phyloP scores from a whole-genome alignment of 1,140 invertebrate species.

The honey bee (Apis mellifera) region Amel_HAv3.1 CM009931.2:13899501-13900000 shows the following conservation, averaged over 20 bases:
- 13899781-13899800: constrained; percentile 23
- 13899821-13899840: too few relatives aligned
- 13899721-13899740: too few relatives aligned
- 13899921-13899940: constrained; percentile 2
- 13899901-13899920: constrained; percentile 29
- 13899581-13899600: too few relatives aligned
- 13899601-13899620: constrained; percentile 61
- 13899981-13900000: constrained; percentile 14
- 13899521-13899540: too few relatives aligned
- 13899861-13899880: constrained; percentile 22
- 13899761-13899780: constrained; percentile 46
- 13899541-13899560: neutral
- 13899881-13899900: neutral
- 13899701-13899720: too few relatives aligned
- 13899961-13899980: neutral
- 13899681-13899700: neutral
- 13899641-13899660: constrained; percentile 51
- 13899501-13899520: too few relatives aligned
- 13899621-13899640: neutral
- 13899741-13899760: constrained; percentile 37
- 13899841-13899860: neutral
- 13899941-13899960: constrained; percentile 12
- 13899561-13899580: constrained; percentile 9
- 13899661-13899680: neutral
- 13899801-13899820: constrained; percentile 8